These are phyloP conservation scores for Mimas tiliae DNA, from an alignment of 2,888 invertebrate species.

Conservation along the genomic window DNA sequence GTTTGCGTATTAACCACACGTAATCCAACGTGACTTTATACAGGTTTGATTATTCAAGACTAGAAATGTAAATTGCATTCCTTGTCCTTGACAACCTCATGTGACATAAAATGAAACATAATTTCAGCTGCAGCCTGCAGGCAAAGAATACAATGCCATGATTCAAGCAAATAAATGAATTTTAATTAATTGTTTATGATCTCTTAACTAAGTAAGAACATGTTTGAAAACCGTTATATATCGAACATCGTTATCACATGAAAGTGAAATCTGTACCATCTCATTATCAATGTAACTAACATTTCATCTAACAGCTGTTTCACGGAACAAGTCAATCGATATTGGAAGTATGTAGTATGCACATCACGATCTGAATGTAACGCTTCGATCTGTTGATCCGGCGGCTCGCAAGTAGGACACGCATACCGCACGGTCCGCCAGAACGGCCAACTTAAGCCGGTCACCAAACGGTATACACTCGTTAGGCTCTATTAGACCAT, in stretches of 20 bases:
- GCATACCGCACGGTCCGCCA: slow-evolving; percentile 47
- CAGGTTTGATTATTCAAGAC: slow-evolving; percentile 3
- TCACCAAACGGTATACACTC: slow-evolving; percentile 41
- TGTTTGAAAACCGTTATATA: not conserved
- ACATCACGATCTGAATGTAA: slow-evolving; percentile 18
- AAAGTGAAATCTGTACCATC: not conserved
- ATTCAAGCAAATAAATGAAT: not conserved
- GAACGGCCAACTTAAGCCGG: slow-evolving; percentile 47
- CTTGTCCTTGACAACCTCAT: not conserved
- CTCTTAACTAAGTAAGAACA: not conserved
- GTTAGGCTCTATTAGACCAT: slow-evolving; percentile 29
- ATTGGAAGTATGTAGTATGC: not conserved
- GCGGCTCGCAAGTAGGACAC: slow-evolving; percentile 44
- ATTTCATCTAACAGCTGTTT: not conserved
- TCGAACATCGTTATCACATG: no score
- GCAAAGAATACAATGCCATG: not conserved
- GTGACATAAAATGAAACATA: no score
- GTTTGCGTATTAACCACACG: slow-evolving; percentile 17
- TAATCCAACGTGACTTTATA: slow-evolving; percentile 9
- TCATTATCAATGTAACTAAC: not conserved
- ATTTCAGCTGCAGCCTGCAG: not conserved
- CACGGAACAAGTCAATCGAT: not conserved
- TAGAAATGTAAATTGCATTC: slow-evolving; percentile 2
- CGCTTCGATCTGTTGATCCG: not conserved
- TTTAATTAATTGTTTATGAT: not conserved